Conservation (phyloP, 2,888 invertebrate species). For the Bellardia pandia region DNA sequence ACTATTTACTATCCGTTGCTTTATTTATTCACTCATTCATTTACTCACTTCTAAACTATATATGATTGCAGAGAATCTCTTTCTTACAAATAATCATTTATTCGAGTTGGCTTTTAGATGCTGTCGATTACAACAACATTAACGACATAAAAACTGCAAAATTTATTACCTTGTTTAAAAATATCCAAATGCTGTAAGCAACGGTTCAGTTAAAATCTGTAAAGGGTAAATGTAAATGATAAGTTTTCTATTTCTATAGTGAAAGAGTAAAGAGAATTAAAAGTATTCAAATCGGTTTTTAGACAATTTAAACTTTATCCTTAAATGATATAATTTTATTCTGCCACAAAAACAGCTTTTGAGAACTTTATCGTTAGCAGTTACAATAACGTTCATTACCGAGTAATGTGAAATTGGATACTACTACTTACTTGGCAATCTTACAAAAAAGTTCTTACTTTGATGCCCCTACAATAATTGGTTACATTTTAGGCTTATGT, state of each 20-base stretch:
- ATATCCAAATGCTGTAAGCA: not conserved
- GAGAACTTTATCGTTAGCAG: not conserved
- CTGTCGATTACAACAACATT: conserved; percentile 23
- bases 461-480: no score
- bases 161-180: conserved; percentile 4
- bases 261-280: no score
- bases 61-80: conserved; percentile 20
- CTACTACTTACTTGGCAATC: no score
- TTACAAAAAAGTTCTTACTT: no score
- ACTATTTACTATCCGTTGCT: conserved; percentile 39
- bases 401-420: no score
- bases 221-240: not conserved
- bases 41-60: conserved; percentile 13
- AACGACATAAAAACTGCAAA: not conserved
- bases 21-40: conserved; percentile 3
- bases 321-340: not conserved
- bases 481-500: no score
- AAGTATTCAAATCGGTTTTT: no score
- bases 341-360: not conserved
- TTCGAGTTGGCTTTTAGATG: conserved; percentile 26
- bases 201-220: conserved; percentile 36
- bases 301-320: not conserved
- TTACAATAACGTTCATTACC: not conserved
- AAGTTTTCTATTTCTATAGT: no score
- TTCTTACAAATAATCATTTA: conserved; percentile 16